phyloP scores from a whole-genome alignment of 2,888 invertebrate genomes.

The Caenorhabditis uteleia region DNA sequence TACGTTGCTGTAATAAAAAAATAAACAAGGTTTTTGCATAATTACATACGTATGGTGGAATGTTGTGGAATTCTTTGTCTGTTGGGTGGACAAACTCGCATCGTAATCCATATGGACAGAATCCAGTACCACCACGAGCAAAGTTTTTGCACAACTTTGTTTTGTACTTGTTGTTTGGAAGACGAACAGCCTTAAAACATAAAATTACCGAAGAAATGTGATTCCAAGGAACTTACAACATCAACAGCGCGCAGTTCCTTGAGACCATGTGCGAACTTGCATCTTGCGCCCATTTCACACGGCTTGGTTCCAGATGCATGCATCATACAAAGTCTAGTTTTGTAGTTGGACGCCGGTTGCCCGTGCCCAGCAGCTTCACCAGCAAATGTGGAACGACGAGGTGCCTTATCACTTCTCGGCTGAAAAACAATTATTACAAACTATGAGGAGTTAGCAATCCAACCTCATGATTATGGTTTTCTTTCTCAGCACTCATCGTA shows the following conservation, averaged over 20 bases:
- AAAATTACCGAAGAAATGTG: background rate
- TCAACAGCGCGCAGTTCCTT: constrained; percentile 41
- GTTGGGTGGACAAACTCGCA: constrained; percentile 54
- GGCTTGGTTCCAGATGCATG: constrained; percentile 33
- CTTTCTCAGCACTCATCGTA: constrained; percentile 35
- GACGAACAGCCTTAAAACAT: constrained; percentile 34
- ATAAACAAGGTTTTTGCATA: background rate
- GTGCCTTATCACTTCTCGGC: constrained; percentile 14
- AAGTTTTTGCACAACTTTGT: constrained; percentile 54
- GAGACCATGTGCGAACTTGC: constrained; percentile 51
- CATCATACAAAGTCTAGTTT: constrained; percentile 49
- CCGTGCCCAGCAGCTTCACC: background rate
- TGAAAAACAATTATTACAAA: constrained; percentile 1
- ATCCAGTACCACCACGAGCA: constrained; percentile 39
- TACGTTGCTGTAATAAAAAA: constrained; percentile 30
- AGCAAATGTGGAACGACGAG: constrained; percentile 14
- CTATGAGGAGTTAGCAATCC: background rate
- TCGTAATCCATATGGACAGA: constrained; percentile 46
- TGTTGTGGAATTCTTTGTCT: constrained; percentile 36
- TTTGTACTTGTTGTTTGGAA: constrained; percentile 51
- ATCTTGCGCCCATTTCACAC: constrained; percentile 45
- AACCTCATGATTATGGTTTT: constrained; percentile 7
- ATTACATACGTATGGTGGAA: constrained; percentile 24
- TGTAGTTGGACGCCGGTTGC: constrained; percentile 40
- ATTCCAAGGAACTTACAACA: constrained; percentile 4